Percentiles rank a stretch among this genome's conserved stretches.
phyloP scores from a whole-genome alignment of 2,797 vertebrate genomes.

The Clamator glandarius region DNA sequence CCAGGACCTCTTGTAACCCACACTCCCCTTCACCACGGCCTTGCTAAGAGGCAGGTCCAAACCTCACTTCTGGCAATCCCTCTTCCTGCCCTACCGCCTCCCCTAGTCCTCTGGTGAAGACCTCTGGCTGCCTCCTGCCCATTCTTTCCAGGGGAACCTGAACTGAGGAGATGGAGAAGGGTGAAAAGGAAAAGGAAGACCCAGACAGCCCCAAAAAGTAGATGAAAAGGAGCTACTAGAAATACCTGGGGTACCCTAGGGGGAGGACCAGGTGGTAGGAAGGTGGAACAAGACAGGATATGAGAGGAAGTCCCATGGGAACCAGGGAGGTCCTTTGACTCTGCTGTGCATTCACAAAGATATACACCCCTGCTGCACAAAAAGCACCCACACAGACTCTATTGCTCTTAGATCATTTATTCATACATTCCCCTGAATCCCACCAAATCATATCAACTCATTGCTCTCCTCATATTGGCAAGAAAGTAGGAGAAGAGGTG shows the following conservation, averaged over 20 bases:
- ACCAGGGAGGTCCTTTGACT: fast-evolving
- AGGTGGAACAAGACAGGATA: fast-evolving
- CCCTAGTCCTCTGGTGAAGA: background rate
- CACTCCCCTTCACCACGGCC: background rate
- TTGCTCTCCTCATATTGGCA: background rate
- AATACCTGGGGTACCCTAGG: background rate
- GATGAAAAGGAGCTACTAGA: background rate
- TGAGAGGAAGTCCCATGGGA: fast-evolving
- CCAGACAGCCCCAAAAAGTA: background rate
- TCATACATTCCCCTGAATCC: background rate
- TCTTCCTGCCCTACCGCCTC: background rate
- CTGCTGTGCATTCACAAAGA: background rate
- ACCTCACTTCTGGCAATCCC: fast-evolving
- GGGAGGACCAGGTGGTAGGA: background rate
- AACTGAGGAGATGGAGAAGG: background rate
- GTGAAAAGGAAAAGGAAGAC: background rate
- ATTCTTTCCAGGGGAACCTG: fast-evolving
- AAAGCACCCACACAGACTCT: fast-evolving
- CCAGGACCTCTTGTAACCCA: background rate
- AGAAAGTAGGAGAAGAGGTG: background rate
- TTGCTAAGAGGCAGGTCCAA: background rate
- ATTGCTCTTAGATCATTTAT: background rate
- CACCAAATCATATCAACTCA: fast-evolving
- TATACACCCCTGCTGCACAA: too few species aligned
- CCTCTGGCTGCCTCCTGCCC: fast-evolving